Evolutionary conservation across 2,888 invertebrate species (phyloP), one percentile per base, ranked within the genome.

Genomic region (Petrophora chlorosata): DNA sequence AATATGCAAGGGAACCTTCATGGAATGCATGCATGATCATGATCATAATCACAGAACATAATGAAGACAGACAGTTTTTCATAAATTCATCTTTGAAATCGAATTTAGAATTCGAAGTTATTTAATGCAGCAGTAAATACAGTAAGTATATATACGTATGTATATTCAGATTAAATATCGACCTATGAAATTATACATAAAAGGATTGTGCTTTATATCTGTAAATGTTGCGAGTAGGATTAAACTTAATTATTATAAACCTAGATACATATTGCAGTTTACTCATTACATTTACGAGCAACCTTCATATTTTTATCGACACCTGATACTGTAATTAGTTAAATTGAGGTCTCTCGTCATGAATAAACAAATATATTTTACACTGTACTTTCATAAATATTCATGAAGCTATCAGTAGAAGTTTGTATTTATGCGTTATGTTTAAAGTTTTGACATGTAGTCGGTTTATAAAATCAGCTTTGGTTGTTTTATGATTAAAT

Each of bases 401-500:
- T 81, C 76, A 83, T 81, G 67, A 75, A 68, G 64, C 63, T 57
- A 69, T 65, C 71, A 66, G 73, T 73, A 75, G 59, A 63, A 64
- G 64, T 62, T 61, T 58, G 63, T 76, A 77, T 81, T 79, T 76
- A 79, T 80, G 72, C 70, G 63, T 73, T 67, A 73, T 73, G 70
- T 64, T 73, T 73, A 61, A 64, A 70, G 65, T 69, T 79, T 75
- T 77, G 79, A 82, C 79, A 75, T 60, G 71, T 73, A 69, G 69
- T 72, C 68, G 61, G 67, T 73, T 78, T 73, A 67, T 69, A 71
- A 71, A 75, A 79, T 81, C 77, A 76, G 78, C 66, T 78, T 76
- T 51, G 71, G 76, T 77, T 82, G 67, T 83, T 83, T 82, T 81
- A 82, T 76, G 79, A 79, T 79, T 66, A 82, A 80, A 89, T 87